Evolutionary conservation across 2,888 invertebrate species (phyloP), one percentile per base, ranked within the genome.

Genomic region (Nomada ferruginata): DNA sequence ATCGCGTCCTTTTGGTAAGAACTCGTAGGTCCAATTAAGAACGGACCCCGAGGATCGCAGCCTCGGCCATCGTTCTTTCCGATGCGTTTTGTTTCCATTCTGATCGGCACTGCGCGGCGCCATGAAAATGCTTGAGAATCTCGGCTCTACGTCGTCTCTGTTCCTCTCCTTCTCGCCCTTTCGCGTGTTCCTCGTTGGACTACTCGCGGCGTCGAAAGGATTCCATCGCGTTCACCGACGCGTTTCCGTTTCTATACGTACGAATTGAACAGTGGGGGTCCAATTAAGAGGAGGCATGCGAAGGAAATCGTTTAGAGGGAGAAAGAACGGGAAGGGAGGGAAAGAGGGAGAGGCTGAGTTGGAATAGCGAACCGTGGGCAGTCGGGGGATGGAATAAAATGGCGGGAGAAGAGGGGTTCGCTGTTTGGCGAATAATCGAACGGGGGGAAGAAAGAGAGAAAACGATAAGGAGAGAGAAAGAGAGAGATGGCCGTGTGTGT

Each of bases 271-370:
- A 71, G 84, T 82, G 83, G 89, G 88, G 86, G 86, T 90, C 92
- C 91, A 93, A 92, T 92, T 92, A 92, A 91, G 90, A 87, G 89
- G 89, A 88, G 89, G 89, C 91, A 91, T 90, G 91, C 91, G 89
- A 90, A 91, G 92, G 90, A 92, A 92, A 93, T 92, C 89, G 91
- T 89, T 92, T 87, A 87, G 87, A 86, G 87, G 83, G 78, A 50
- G 50, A 50, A 18, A 50, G 50, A 13, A 15, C 15, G 18, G 5
- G 18, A 18, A 50, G 29, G 15, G 63, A 57, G 20, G 88, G 87
- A 86, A 87, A 84, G 78, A 88, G 87, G 85, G 87, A 85, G 76
- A 84, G 86, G 77, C 68, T 47, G 60, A 47, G 29, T 26, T 69
- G 68, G 55, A 71, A 73, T 69, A 66, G 71, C 50, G 71, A 71